Evolutionary conservation across 1,140 invertebrate species (phyloP).

Genomic region (Apis florea): DNA sequence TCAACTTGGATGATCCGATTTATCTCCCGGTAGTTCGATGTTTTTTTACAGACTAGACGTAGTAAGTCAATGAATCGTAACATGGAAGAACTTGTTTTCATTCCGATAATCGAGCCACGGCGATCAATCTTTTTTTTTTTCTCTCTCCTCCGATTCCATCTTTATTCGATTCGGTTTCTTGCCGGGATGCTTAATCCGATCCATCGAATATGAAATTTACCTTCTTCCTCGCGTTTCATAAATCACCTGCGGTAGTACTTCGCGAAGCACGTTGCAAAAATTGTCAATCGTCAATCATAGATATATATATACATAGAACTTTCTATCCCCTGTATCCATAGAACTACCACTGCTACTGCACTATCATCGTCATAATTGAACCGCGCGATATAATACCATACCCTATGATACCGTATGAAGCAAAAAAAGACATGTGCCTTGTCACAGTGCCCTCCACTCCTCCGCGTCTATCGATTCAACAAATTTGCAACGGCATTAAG

Average conservation of each 20-base stretch:
- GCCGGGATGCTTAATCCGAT: neutral
- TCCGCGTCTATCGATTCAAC: no score
- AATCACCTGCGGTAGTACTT: neutral
- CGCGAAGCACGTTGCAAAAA: no score
- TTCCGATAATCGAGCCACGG: neutral
- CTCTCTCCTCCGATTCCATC: neutral
- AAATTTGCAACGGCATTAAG: no score
- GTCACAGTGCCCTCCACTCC: no score
- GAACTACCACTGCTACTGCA: no score
- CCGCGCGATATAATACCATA: no score
- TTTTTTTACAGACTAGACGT: neutral
- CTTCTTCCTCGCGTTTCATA: neutral
- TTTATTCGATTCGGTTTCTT: neutral
- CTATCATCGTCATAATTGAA: no score
- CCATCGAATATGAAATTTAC: neutral
- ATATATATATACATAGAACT: no score
- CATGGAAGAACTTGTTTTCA: slow-evolving; percentile 14
- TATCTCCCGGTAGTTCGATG: neutral
- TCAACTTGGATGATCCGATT: slow-evolving; percentile 14
- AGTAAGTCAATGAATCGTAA: slow-evolving; percentile 20
- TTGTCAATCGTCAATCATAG: no score
- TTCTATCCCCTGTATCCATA: no score
- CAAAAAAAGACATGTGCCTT: no score
- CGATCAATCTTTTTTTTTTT: slow-evolving; percentile 2
- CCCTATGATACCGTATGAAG: no score